These are phyloP conservation scores for Atherinosoma microstoma DNA, from an alignment of 2,797 vertebrate species.

Conservation along the genomic window DNA sequence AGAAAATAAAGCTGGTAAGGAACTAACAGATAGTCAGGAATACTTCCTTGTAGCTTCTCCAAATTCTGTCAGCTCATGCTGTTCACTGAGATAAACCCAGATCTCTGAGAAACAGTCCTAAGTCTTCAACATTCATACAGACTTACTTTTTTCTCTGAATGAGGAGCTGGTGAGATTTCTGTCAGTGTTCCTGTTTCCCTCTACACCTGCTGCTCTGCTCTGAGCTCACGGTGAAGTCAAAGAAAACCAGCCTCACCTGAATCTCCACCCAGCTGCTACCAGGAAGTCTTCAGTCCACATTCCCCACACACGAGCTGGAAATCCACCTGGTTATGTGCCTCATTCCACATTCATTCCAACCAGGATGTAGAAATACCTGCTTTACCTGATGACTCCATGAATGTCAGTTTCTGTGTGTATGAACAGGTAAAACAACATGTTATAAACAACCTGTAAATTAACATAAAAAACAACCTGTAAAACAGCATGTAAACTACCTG, in stretches of 20 bases:
- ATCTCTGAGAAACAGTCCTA: no score
- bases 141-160: conserved; percentile 44
- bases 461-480: no score
- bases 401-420: background rate
- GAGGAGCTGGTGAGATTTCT: background rate
- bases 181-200: conserved; percentile 9
- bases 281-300: conserved; percentile 74
- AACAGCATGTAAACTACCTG: no score
- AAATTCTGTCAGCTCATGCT: no score
- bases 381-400: background rate
- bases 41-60: no score
- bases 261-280: conserved; percentile 64
- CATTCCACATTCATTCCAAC: conserved; percentile 2
- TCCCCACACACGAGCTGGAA: conserved; percentile 45
- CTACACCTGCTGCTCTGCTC: background rate
- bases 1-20: background rate
- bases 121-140: background rate
- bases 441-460: no score
- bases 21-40: no score
- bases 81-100: no score
- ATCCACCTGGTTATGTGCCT: conserved; percentile 32
- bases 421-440: no score
- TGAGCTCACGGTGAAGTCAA: conserved; percentile 21
- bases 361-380: background rate
- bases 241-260: conserved; percentile 34